These are phyloP conservation scores for Drosophila macrothrix DNA, from an alignment of 2,888 invertebrate genomes.

Conservation along the genomic window DNA sequence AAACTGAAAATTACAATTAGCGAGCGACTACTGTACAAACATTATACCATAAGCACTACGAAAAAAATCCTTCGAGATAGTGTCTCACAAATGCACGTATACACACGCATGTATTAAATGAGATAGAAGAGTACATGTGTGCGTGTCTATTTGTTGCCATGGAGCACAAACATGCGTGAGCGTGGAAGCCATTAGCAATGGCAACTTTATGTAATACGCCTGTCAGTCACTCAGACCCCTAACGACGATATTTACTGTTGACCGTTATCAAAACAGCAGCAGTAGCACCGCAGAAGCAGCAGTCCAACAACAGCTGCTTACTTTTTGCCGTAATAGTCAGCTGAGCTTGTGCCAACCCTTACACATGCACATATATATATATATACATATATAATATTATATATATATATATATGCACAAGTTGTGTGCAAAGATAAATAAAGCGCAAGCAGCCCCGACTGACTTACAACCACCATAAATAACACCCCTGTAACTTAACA, in stretches of 20 bases:
- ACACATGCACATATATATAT: conserved; percentile 2
- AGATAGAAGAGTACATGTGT: conserved; percentile 21
- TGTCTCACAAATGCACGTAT: conserved; percentile 41
- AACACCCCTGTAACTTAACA: conserved; percentile 38
- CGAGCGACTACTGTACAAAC: not conserved
- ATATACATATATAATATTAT: conserved; percentile 4
- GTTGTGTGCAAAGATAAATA: conserved; percentile 14
- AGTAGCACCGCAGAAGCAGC: conserved; percentile 32
- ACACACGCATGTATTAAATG: conserved; percentile 8
- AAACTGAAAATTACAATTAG: not conserved
- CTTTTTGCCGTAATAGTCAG: conserved; percentile 54
- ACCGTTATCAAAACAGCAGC: conserved; percentile 64
- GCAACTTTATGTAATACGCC: conserved; percentile 63
- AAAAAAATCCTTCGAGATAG: conserved; percentile 66
- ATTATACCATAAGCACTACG: conserved; percentile 28
- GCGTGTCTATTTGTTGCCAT: conserved; percentile 39
- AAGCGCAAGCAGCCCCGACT: conserved; percentile 29
- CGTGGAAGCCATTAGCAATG: conserved; percentile 38
- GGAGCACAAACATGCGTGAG: conserved; percentile 42
- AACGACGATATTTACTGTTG: conserved; percentile 51
- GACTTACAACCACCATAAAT: conserved; percentile 20
- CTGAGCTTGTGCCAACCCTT: conserved; percentile 54
- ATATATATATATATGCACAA: conserved; percentile 2
- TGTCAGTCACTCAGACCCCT: conserved; percentile 25
- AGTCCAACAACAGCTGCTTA: conserved; percentile 64